Percentiles rank a stretch among this genome's conserved stretches.
Evolutionary conservation across 1,140 invertebrate species (phyloP).

Genomic region (Adelges cooleyi): DNA sequence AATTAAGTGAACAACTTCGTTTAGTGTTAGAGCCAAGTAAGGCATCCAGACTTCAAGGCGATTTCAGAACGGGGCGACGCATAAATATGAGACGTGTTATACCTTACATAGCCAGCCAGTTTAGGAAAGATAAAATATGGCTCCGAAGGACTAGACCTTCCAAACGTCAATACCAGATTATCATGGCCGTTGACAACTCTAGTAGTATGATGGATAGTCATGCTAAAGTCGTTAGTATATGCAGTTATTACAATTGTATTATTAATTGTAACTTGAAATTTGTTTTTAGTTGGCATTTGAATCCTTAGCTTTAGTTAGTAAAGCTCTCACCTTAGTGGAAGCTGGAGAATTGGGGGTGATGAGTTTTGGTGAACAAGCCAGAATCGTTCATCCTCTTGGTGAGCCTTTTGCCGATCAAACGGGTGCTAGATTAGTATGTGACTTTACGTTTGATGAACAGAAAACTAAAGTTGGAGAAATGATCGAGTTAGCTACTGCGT

Average conservation of each 20-base stretch:
- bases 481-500: conserved; percentile 60
- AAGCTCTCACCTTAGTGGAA: conserved; percentile 84
- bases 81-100: conserved; percentile 98
- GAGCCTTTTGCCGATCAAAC: conserved; percentile 73
- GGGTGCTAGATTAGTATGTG: conserved; percentile 62
- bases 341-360: conserved; percentile 82
- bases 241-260: not conserved
- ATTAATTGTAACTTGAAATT: not conserved
- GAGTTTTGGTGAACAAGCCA: conserved; percentile 80
- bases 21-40: conserved; percentile 91
- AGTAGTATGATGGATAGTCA: conserved; percentile 83
- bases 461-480: conserved; percentile 69
- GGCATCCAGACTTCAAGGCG: conserved; percentile 79
- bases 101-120: conserved; percentile 96
- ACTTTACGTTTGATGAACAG: conserved; percentile 67
- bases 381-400: conserved; percentile 71
- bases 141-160: conserved; percentile 87
- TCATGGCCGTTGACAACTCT: conserved; percentile 94
- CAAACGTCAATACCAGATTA: conserved; percentile 92
- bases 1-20: conserved; percentile 86
- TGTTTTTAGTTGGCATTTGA: conserved; percentile 70
- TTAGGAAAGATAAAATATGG: conserved; percentile 99
- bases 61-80: conserved; percentile 91
- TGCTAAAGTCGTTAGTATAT: conserved; percentile 55
- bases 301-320: conserved; percentile 81